Percentiles rank a stretch among this genome's conserved stretches.
Conservation (phyloP, 2,888 invertebrate species). For the Ichneumoninae sp. region DNA sequence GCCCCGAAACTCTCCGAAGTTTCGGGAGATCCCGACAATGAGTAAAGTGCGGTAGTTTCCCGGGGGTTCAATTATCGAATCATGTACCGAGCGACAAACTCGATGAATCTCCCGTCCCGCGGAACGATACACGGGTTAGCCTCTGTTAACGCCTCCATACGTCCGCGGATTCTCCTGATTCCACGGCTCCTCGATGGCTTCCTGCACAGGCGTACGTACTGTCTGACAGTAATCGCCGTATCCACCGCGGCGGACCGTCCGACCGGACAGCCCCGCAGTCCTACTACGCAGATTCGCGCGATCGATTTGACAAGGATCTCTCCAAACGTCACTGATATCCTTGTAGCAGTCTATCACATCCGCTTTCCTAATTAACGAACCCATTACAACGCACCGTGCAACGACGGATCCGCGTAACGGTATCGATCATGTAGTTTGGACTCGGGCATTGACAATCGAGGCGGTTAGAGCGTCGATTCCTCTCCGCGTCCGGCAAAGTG, state of each 20-base stretch:
- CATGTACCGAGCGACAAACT: constrained; percentile 32
- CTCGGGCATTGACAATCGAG: background rate
- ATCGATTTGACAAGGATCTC: constrained; percentile 15
- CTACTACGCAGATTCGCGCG: background rate
- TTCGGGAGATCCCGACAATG: constrained; percentile 8
- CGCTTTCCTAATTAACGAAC: constrained; percentile 26
- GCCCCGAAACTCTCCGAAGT: background rate
- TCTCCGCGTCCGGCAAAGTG: background rate
- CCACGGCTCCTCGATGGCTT: constrained; percentile 16
- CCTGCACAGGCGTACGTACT: constrained; percentile 3
- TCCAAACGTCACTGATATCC: constrained; percentile 11
- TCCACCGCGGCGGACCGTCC: constrained; percentile 1
- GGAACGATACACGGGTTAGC: background rate
- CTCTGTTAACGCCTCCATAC: background rate
- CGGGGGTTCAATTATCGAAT: constrained; percentile 32
- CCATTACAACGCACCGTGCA: constrained; percentile 32
- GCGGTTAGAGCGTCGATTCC: background rate
- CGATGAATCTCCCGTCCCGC: constrained; percentile 10
- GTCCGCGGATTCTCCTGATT: constrained; percentile 6
- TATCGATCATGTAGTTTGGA: background rate
- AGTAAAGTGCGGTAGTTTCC: constrained; percentile 10
- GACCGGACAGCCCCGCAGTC: background rate
- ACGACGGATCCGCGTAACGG: background rate
- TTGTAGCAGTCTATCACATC: background rate
- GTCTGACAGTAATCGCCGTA: constrained; percentile 49